These are phyloP conservation scores for Hoplodrina blanda DNA, from an alignment of 2,888 invertebrate species.

Conservation along the genomic window DNA sequence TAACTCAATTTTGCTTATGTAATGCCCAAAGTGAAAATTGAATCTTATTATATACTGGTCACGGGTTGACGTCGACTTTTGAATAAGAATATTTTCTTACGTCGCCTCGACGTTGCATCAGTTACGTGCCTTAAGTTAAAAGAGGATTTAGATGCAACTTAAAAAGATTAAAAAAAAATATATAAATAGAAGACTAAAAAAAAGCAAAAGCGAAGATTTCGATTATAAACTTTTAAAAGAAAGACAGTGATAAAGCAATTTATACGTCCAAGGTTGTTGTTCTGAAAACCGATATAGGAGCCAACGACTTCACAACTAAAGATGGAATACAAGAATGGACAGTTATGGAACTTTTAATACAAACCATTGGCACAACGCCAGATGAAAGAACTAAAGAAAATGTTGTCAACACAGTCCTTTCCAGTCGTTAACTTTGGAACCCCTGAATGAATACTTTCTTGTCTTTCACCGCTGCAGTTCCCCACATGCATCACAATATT, in stretches of 20 bases:
- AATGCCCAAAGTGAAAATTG: constrained; percentile 69
- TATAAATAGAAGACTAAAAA: background rate
- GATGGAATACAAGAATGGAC: constrained; percentile 24
- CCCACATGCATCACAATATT: constrained; percentile 73
- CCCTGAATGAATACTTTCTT: constrained; percentile 60
- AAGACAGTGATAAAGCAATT: constrained; percentile 1
- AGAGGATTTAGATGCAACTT: constrained; percentile 20
- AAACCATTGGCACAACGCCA: constrained; percentile 50
- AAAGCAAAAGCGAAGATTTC: background rate
- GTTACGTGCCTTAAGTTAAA: constrained; percentile 58
- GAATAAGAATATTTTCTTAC: constrained; percentile 86
- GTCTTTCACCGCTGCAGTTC: constrained; percentile 66
- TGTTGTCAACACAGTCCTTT: constrained; percentile 25
- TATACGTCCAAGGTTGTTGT: background rate
- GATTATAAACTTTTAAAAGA: constrained; percentile 4
- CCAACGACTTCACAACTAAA: constrained; percentile 24
- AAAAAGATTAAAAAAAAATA: background rate
- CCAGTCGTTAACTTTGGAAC: constrained; percentile 38
- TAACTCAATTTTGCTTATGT: constrained; percentile 59
- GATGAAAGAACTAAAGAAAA: constrained; percentile 28
- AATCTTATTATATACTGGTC: constrained; percentile 78
- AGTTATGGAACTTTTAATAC: constrained; percentile 30
- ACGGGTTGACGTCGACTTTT: constrained; percentile 81
- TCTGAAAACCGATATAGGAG: constrained; percentile 1
- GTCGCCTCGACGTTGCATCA: constrained; percentile 57